phyloP scores from a whole-genome alignment of 2,797 vertebrate species.

The Allenopithecus nigroviridis region DNA sequence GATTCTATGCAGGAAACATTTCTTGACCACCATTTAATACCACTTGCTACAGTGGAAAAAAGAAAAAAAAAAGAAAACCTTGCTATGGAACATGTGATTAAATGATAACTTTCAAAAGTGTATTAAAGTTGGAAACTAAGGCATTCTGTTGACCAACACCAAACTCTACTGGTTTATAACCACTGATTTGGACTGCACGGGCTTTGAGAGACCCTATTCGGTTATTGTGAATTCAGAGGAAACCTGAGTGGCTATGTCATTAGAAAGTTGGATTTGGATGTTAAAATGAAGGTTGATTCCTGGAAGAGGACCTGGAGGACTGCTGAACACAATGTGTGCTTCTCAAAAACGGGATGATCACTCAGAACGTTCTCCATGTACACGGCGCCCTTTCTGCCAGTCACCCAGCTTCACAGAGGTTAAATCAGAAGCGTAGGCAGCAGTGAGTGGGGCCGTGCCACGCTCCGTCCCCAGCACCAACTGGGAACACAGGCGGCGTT shows the following conservation, averaged over 20 bases:
- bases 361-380: background rate
- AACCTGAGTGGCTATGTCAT: background rate
- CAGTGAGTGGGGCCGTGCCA: no score
- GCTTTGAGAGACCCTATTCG: background rate
- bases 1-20: background rate
- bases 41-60: background rate
- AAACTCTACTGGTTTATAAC: background rate
- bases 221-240: background rate
- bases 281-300: background rate
- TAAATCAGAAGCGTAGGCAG: no score
- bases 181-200: rapidly evolving
- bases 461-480: no score
- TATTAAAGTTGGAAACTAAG: background rate
- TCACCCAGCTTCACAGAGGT: no score
- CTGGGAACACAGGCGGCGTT: no score
- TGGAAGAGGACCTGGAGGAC: background rate
- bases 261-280: background rate
- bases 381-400: no score
- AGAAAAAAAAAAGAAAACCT: background rate
- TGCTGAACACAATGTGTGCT: background rate
- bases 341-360: background rate
- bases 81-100: background rate
- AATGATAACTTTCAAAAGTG: no score
- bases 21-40: background rate
- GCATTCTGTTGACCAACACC: no score